These are phyloP conservation scores for Drosophila sucinea DNA, from an alignment of 1,140 invertebrate species.

Conservation along the genomic window DNA sequence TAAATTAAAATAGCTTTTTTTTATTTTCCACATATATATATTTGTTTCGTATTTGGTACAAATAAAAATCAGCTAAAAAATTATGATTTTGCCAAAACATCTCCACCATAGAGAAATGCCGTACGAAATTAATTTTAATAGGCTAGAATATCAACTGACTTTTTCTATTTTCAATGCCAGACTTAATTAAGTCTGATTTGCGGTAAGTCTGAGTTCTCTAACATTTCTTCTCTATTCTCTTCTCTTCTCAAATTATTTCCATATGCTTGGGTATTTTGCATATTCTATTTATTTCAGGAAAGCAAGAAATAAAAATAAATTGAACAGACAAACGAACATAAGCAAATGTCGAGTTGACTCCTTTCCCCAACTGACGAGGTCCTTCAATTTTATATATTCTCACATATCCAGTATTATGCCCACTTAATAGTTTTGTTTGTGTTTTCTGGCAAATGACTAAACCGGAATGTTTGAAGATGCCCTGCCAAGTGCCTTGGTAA, in stretches of 20 bases:
- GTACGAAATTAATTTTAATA: no score
- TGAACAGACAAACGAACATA: background rate
- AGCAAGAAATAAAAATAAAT: conserved; percentile 5
- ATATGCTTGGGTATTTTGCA: background rate
- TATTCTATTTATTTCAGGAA: background rate
- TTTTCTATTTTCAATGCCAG: background rate
- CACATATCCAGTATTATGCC: conserved; percentile 65
- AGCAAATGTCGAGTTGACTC: background rate
- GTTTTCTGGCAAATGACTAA: conserved; percentile 72
- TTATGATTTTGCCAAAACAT: no score
- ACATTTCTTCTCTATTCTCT: no score
- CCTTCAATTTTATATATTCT: conserved; percentile 48
- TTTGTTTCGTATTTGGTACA: no score
- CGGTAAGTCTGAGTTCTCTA: background rate
- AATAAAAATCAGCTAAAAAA: no score
- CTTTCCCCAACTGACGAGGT: conserved; percentile 21
- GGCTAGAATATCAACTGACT: background rate
- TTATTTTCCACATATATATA: no score
- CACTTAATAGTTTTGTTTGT: conserved; percentile 79
- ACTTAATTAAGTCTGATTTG: background rate
- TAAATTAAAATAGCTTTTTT: no score
- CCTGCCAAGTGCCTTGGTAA: conserved; percentile 66
- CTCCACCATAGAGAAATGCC: no score
- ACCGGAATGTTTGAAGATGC: conserved; percentile 74
- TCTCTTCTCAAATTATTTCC: background rate